Base-by-base conservation (phyloP, 2,113 vertebrate genomes). In the Speoplatyrhinus poulsoni region DNA sequence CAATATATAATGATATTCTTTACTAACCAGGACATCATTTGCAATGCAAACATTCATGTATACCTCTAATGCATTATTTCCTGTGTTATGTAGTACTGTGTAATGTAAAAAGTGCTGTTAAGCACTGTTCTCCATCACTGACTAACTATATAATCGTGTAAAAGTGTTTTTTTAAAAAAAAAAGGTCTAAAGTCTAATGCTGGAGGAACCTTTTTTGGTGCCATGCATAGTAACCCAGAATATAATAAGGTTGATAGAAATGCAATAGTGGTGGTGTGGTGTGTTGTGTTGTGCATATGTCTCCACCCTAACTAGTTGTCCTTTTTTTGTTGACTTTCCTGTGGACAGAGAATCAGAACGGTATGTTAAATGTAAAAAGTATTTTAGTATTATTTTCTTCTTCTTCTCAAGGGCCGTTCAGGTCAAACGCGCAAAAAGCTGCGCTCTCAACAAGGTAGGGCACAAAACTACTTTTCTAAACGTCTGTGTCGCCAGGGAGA, bases 281-380 rank as follows among this genome's bases (percentile, higher is more conserved):
- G 61, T 15, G 11, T 50, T 57, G 65, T 70, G 58, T 47, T 2
- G 2, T 12, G 56, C 16, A 12, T 19, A 50, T 48, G 19, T 17
- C 53, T 13, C 26, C 9, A 60, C 17, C 0, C 6, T 2, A n/a
- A 36, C 57, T 88, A 91, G 67, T 90, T 74, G 0, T 84, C 86
- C 69, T 91, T 91, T 72, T 90, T 15, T 10, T 88, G 81, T 36
- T 74, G 72, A 62, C 65, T 74, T 80, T 79, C 88, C 90, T 91
- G 80, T 46, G 79, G 75, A 65, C 12, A 26, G 48, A 74, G 2
- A 73, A 58, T 0, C 5, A 50, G 3, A 36, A 52, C 12, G 9
- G 13, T 15, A 6, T 41, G 58, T 60, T 15, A 50, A 32, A 15
- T 17, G 41, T 19, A n/a, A 15, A 46, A 60, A n/a, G 12, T 41